These are phyloP conservation scores for Xenopus borealis DNA, from an alignment of 2,113 vertebrate genomes.

Conservation along the genomic window DNA sequence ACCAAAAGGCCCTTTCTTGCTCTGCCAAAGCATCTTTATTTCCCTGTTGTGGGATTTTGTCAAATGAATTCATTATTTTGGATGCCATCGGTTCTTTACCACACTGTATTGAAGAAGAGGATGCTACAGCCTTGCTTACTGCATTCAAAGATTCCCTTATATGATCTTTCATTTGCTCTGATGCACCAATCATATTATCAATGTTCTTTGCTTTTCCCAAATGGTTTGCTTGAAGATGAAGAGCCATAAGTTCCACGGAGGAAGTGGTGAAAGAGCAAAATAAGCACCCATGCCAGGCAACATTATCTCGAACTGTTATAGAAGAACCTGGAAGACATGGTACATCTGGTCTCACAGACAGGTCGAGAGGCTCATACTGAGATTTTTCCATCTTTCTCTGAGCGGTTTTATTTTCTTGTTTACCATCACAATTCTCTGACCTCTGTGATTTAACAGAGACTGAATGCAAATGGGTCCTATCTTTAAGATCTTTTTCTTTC, in stretches of 20 bases:
- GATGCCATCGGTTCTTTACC: conserved; percentile 67
- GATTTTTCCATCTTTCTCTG: conserved; percentile 81
- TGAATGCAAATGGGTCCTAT: conserved; percentile 71
- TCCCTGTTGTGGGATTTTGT: conserved; percentile 69
- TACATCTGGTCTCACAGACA: conserved; percentile 89
- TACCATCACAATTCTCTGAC: conserved; percentile 73
- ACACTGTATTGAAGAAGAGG: conserved; percentile 56
- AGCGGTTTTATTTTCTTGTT: conserved; percentile 66
- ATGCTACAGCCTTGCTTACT: conserved; percentile 63
- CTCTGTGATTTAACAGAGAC: conserved; percentile 75
- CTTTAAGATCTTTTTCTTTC: conserved; percentile 83
- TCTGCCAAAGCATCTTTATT: conserved; percentile 68
- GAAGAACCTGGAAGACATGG: conserved; percentile 85
- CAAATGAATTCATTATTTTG: conserved; percentile 59
- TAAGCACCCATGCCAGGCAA: conserved; percentile 92
- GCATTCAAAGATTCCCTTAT: conserved; percentile 62
- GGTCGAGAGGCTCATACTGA: conserved; percentile 91
- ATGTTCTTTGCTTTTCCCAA: conserved; percentile 80
- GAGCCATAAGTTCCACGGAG: conserved; percentile 93
- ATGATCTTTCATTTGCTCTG: conserved; percentile 72
- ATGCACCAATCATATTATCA: conserved; percentile 58
- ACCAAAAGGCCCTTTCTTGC: conserved; percentile 75
- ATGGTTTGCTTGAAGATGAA: conserved; percentile 96
- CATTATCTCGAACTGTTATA: conserved; percentile 88
- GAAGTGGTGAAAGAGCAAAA: conserved; percentile 95